A percentile compares a stretch with the other conserved stretches of the same genome.
phyloP scores from a whole-genome alignment of 2,888 invertebrate genomes.

The Xanthorhoe spadicearia region DNA sequence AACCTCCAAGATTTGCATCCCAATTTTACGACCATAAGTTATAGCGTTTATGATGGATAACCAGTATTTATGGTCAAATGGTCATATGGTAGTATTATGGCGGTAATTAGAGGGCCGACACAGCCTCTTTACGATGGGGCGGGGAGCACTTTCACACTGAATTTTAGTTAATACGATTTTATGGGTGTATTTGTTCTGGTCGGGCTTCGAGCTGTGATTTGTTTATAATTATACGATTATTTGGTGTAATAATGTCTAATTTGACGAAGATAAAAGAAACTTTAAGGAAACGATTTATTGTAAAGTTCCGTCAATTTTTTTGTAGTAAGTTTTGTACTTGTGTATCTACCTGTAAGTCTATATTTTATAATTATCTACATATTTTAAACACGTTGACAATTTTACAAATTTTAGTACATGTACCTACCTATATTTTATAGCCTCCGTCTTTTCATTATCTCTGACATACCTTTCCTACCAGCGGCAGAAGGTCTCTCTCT shows the following conservation, averaged over 20 bases:
- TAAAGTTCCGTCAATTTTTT: neutral
- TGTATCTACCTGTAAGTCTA: too few relatives aligned
- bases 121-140: conserved; percentile 48
- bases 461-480: too few relatives aligned
- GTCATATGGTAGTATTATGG: conserved; percentile 53
- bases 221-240: conserved; percentile 30
- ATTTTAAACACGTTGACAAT: too few relatives aligned
- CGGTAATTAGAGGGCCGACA: conserved; percentile 71
- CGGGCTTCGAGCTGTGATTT: conserved; percentile 23
- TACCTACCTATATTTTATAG: too few relatives aligned
- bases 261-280: conserved; percentile 8
- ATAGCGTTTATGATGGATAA: conserved; percentile 79
- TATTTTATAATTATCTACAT: too few relatives aligned
- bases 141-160: conserved; percentile 44
- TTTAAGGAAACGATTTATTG: neutral
- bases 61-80: conserved; percentile 67
- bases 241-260: conserved; percentile 20
- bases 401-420: too few relatives aligned
- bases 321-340: neutral
- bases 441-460: too few relatives aligned
- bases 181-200: conserved; percentile 43
- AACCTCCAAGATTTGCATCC: conserved; percentile 33
- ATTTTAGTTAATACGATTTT: conserved; percentile 40
- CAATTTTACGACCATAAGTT: conserved; percentile 67
- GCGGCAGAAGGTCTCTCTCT: too few relatives aligned